These are phyloP conservation scores for Spilogale gracilis DNA, from an alignment of 2,113 vertebrate species.

Conservation along the genomic window DNA sequence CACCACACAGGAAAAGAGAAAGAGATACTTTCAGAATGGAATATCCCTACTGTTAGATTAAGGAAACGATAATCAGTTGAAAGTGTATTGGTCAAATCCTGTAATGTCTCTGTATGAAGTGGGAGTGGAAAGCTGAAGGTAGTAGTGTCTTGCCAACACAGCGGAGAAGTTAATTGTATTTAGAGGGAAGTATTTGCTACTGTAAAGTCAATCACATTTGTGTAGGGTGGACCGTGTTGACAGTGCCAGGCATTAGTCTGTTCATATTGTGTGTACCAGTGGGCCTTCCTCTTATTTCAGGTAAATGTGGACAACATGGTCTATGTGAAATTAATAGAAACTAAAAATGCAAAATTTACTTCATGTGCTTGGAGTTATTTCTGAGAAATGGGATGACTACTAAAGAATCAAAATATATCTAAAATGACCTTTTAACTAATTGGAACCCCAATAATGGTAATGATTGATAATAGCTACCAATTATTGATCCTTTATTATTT, in stretches of 20 bases:
- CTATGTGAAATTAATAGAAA: not conserved
- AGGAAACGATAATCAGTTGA: not conserved
- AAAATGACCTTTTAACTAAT: not conserved
- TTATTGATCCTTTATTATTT: not conserved
- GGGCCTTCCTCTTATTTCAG: not conserved
- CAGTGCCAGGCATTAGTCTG: not conserved
- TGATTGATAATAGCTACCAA: not conserved
- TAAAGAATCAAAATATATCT: constrained; percentile 21
- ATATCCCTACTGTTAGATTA: not conserved
- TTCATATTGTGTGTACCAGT: not conserved
- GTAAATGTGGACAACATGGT: not conserved
- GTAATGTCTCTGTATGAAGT: not conserved
- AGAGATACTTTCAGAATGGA: not conserved
- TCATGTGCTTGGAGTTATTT: constrained; percentile 21
- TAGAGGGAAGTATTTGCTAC: not conserved
- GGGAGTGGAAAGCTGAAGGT: not conserved
- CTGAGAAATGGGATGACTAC: not conserved
- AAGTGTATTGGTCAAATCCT: not conserved
- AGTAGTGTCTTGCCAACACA: not conserved
- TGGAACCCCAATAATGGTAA: not conserved
- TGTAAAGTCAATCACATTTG: not conserved
- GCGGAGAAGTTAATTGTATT: not conserved
- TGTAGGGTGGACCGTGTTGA: not conserved
- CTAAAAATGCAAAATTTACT: not conserved
- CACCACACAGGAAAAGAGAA: not conserved